Evolutionary conservation across 1,140 invertebrate genomes (phyloP).

Genomic region (Papilio aristodemus): DNA sequence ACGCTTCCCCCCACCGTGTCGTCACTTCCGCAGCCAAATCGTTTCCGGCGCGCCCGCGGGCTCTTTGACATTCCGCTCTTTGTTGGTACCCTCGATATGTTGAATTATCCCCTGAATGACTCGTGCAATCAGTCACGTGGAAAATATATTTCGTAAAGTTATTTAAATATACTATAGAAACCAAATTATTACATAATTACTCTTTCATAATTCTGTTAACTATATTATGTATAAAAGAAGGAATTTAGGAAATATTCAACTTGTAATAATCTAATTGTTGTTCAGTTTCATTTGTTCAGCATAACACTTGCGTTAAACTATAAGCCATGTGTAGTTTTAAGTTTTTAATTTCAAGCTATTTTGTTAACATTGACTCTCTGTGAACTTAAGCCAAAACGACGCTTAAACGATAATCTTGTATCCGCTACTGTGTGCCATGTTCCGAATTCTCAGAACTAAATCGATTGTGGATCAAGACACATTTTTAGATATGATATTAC

Average conservation of each 20-base stretch:
- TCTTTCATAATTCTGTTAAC: background rate
- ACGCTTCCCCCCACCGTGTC: constrained; percentile 51
- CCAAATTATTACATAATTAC: background rate
- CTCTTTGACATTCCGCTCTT: constrained; percentile 67
- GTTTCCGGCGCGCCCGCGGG: constrained; percentile 67
- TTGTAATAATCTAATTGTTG: no score
- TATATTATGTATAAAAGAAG: no score
- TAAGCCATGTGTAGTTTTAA: no score
- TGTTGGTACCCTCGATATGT: constrained; percentile 56
- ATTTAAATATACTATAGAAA: constrained; percentile 17
- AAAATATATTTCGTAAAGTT: constrained; percentile 38
- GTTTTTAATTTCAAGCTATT: no score
- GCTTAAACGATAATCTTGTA: no score
- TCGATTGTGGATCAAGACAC: background rate
- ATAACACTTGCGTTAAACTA: no score
- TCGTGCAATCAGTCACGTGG: constrained; percentile 55
- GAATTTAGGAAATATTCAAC: no score
- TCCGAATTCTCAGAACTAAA: no score
- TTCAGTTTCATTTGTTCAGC: no score
- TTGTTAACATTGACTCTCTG: no score
- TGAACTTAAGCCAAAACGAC: no score
- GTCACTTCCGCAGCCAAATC: constrained; percentile 72
- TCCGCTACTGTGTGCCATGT: no score
- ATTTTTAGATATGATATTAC: background rate
- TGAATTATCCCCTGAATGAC: constrained; percentile 59